These are phyloP conservation scores for Calonectris borealis DNA, from an alignment of 2,113 vertebrate genomes.

Conservation along the genomic window DNA sequence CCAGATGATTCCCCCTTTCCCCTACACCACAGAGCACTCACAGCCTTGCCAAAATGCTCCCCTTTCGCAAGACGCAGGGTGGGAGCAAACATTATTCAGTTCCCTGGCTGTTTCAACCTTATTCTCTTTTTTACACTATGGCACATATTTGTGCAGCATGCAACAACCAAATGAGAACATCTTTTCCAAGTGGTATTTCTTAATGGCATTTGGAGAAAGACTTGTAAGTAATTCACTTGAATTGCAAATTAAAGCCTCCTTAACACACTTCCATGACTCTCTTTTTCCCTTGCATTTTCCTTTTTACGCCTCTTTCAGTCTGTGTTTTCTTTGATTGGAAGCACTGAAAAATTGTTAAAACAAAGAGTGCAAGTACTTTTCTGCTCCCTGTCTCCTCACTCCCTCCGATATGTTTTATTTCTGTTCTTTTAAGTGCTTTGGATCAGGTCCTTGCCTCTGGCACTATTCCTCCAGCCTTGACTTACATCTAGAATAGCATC, in stretches of 20 bases:
- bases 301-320: neutral
- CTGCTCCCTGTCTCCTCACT: neutral
- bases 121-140: constrained; percentile 24
- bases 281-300: neutral
- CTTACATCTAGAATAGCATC: neutral
- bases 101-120: neutral
- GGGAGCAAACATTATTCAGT: neutral
- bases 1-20: neutral
- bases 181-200: constrained; percentile 46
- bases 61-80: neutral
- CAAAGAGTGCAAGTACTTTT: neutral
- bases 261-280: neutral
- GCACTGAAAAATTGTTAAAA: neutral
- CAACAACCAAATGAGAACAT: constrained; percentile 8
- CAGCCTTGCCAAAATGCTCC: neutral
- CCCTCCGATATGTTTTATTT: neutral
- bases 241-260: neutral
- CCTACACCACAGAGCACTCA: neutral
- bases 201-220: constrained; percentile 9
- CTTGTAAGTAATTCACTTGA: neutral
- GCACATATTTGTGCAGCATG: constrained; percentile 21
- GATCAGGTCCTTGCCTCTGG: neutral
- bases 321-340: constrained; percentile 1
- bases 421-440: constrained; percentile 20
- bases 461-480: neutral